A percentile compares a stretch with the other conserved stretches of the same genome.
These are phyloP conservation scores for Notoglanidium macrostoma DNA, from an alignment of 2,797 vertebrate genomes.

Conservation along the genomic window DNA sequence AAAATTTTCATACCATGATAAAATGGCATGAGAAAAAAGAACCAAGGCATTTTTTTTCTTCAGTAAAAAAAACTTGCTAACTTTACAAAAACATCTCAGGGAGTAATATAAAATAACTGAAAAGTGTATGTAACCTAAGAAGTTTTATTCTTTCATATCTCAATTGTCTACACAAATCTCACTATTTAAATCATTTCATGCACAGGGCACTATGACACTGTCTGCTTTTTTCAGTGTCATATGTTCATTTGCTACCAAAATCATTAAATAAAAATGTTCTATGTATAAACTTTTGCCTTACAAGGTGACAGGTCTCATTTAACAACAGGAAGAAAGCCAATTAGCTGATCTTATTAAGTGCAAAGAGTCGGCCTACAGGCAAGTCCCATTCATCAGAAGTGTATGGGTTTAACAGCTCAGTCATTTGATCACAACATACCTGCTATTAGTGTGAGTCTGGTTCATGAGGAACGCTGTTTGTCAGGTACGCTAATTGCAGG, in stretches of 20 bases:
- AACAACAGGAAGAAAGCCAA: slow-evolving; percentile 31
- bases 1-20: no score
- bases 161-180: neutral
- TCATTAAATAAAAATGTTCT: neutral
- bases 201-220: neutral
- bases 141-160: neutral
- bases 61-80: no score
- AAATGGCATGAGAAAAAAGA: no score
- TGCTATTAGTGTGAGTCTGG: slow-evolving; percentile 73
- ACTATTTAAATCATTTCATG: neutral
- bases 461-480: slow-evolving; percentile 68
- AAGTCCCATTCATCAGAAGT: slow-evolving; percentile 47
- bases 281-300: neutral
- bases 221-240: neutral
- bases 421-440: slow-evolving; percentile 73
- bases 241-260: neutral
- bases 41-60: no score
- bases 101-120: no score
- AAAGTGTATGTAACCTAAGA: no score
- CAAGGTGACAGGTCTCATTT: slow-evolving; percentile 1
- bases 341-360: slow-evolving; percentile 23
- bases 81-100: no score
- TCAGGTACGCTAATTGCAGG: slow-evolving; percentile 76
- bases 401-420: slow-evolving; percentile 69
- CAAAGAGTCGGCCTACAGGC: slow-evolving; percentile 27